Evolutionary conservation across 2,797 vertebrate genomes (phyloP).

Genomic region (Octomys mimax): DNA sequence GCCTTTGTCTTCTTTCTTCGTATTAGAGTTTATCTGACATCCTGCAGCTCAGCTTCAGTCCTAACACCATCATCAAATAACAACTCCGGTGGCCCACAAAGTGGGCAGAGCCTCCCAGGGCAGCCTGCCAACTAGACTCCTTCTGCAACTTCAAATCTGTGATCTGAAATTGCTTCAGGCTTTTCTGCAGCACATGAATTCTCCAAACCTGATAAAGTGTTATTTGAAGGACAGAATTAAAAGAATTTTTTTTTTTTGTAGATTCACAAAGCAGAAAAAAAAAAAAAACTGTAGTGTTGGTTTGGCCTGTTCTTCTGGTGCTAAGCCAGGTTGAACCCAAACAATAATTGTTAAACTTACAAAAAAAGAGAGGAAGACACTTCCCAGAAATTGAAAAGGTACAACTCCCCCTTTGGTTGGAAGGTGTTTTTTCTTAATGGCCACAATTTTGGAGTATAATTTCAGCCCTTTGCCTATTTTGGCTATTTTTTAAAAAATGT

Average conservation of each 20-base stretch:
- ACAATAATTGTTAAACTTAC: constrained; percentile 60
- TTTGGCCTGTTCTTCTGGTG: constrained; percentile 51
- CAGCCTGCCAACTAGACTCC: neutral
- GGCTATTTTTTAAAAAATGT: too few relatives aligned
- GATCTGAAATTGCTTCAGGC: neutral
- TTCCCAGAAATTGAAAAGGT: neutral
- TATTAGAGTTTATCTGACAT: constrained; percentile 42
- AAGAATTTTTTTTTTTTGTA: constrained; percentile 49
- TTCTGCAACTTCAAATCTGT: neutral
- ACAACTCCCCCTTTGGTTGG: neutral
- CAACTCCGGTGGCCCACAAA: neutral
- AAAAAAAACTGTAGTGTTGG: constrained; percentile 16
- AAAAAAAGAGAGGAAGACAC: constrained; percentile 52
- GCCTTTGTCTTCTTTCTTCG: constrained; percentile 7
- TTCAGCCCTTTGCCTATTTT: neutral
- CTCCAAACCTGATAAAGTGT: neutral
- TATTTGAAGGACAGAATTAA: neutral
- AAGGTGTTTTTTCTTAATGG: neutral
- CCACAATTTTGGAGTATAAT: neutral
- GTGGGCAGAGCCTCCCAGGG: neutral
- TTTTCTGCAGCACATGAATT: neutral
- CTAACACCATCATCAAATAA: neutral
- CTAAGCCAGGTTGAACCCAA: constrained; percentile 49
- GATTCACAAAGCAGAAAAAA: constrained; percentile 45
- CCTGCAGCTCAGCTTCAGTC: neutral